phyloP scores from a whole-genome alignment of 2,113 vertebrate species.

The Eidolon helvum region DNA sequence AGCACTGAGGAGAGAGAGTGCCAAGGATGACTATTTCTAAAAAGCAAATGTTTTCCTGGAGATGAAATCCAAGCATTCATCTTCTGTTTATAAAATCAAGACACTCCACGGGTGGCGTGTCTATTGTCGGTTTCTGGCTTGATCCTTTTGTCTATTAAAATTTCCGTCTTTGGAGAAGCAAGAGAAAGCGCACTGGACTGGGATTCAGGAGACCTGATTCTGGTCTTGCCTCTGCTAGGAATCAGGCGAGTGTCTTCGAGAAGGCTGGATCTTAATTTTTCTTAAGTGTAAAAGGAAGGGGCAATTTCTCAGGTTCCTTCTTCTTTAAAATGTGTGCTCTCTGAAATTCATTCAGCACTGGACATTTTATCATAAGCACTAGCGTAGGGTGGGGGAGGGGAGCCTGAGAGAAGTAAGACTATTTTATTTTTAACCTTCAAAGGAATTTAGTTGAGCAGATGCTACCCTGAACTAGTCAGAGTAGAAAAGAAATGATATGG shows the following conservation, averaged over 20 bases:
- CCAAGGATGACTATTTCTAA: constrained; percentile 73
- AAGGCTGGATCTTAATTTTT: constrained; percentile 11
- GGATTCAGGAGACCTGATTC: not conserved
- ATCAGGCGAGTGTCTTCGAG: not conserved
- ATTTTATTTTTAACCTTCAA: constrained; percentile 87
- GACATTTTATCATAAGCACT: constrained; percentile 66
- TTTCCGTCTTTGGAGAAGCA: not conserved
- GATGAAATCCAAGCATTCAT: constrained; percentile 76
- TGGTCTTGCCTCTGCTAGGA: not conserved
- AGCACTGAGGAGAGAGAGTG: constrained; percentile 63
- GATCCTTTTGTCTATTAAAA: not conserved
- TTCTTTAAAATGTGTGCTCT: constrained; percentile 48
- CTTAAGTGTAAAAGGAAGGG: constrained; percentile 25
- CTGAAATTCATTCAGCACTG: constrained; percentile 66
- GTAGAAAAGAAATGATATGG: constrained; percentile 86
- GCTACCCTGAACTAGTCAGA: constrained; percentile 86
- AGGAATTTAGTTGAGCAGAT: constrained; percentile 89
- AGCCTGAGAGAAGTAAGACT: constrained; percentile 35
- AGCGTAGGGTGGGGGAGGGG: constrained; percentile 8
- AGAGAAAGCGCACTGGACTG: not conserved
- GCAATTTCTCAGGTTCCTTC: constrained; percentile 46
- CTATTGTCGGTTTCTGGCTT: constrained; percentile 34
- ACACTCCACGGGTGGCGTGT: not conserved
- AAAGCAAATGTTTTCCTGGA: constrained; percentile 71
- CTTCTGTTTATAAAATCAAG: constrained; percentile 71